These are phyloP conservation scores for Burhinus bistriatus DNA, from an alignment of 2,113 vertebrate genomes.

Conservation along the genomic window DNA sequence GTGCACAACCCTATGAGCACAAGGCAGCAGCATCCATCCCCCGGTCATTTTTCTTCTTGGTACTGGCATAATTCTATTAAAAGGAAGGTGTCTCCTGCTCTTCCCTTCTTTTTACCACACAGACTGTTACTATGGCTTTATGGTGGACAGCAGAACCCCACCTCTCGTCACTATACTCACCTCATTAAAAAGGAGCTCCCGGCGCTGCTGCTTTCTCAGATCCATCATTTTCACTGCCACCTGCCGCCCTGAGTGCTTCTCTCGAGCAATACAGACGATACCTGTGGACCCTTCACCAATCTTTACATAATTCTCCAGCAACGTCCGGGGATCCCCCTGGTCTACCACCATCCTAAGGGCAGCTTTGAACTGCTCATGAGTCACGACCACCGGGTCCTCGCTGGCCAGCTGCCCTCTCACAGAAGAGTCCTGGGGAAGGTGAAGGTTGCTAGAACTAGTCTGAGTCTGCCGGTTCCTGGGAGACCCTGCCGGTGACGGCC, in stretches of 20 bases:
- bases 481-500: constrained; percentile 90
- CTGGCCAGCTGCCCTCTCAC: constrained; percentile 69
- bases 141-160: neutral
- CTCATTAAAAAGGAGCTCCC: constrained; percentile 98
- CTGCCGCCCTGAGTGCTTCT: constrained; percentile 93
- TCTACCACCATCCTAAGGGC: constrained; percentile 98
- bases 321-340: constrained; percentile 89
- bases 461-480: constrained; percentile 87
- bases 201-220: constrained; percentile 92
- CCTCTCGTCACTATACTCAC: constrained; percentile 52
- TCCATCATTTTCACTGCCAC: constrained; percentile 99
- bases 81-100: neutral
- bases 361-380: constrained; percentile 96
- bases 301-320: constrained; percentile 95
- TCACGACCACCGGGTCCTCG: constrained; percentile 87
- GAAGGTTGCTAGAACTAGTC: constrained; percentile 88
- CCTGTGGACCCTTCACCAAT: constrained; percentile 97
- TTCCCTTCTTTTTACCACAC: neutral
- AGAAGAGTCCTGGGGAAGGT: constrained; percentile 81
- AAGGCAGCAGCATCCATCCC: accelerated
- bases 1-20: accelerated
- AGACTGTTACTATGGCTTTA: too few relatives aligned
- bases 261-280: constrained; percentile 92
- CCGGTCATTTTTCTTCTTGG: neutral
- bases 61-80: neutral